Evolutionary conservation across 1,140 invertebrate genomes (phyloP).

Genomic region (Bombyx mori): ASM3026992v2 NC_085126.1:5057501-5058000

Average conservation of each 20-base stretch:
- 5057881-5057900: constrained; percentile 16
- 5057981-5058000: constrained; percentile 41
- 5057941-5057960: constrained; percentile 37
- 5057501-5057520: no score
- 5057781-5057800: no score
- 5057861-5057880: constrained; percentile 16
- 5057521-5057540: no score
- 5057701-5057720: neutral
- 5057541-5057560: no score
- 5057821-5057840: neutral
- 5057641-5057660: no score
- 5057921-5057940: constrained; percentile 28
- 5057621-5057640: no score
- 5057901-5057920: constrained; percentile 16
- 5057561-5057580: no score
- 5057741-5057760: neutral
- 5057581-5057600: no score
- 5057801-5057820: no score
- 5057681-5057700: neutral
- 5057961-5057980: constrained; percentile 45
- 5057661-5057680: no score
- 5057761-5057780: constrained; percentile 2
- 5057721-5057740: neutral
- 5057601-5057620: no score
- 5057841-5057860: constrained; percentile 6